Base-by-base conservation (phyloP, 2,113 vertebrate genomes). In the Zootoca vivipara region DNA sequence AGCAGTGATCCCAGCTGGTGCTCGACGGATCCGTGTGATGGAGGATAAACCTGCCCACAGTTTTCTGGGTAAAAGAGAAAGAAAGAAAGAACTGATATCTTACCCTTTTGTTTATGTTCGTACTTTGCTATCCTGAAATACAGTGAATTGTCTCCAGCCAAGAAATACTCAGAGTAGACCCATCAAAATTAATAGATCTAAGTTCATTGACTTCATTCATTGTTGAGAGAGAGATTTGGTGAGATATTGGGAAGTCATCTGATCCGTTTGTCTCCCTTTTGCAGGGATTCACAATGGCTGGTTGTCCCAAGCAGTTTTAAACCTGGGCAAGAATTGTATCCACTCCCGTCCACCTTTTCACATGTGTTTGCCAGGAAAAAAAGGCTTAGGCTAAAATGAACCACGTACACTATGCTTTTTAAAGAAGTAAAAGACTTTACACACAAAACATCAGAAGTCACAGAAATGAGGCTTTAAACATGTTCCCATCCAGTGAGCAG, bases 1-100 rank as follows among this genome's bases (percentile, higher is more conserved):
- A 1, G 96, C 96, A 28, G 92, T 99, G 87, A 99, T 99, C 94
- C 99, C 99, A 7, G 98, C 97, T 1, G 98, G 99, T 83, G 99
- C 99, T 5, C 96, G 98, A 82, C 96, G 99, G 91, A 99, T 99
- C 91, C 98, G 98, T 87, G 98, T 99, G 85, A 98, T 99, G 90
- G 99, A 99, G 91, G 98, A 99, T 95, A 98, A 98, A 85, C 99
- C 99, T 46, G 99, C 98, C 67, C 99, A 99, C 96, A 99, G 98
- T 95, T 99, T 99, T 96, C 97, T 99, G 94, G 99, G 99, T 99
- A 99, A 98, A 91, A 93, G 87, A 15, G 5, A 80, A 16, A 58
- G 30, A 80, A 15, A 56, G 30, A 72, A 33, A 40, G 16, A n/a
- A 16, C 72, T 73, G 58, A 28, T 33, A 67, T 83, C 85, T n/a